Percentiles rank a stretch among this genome's conserved stretches.
These are phyloP conservation scores for Stylophora pistillata DNA, from an alignment of 64 coral and sea anemone species.

Conservation along the genomic window DNA sequence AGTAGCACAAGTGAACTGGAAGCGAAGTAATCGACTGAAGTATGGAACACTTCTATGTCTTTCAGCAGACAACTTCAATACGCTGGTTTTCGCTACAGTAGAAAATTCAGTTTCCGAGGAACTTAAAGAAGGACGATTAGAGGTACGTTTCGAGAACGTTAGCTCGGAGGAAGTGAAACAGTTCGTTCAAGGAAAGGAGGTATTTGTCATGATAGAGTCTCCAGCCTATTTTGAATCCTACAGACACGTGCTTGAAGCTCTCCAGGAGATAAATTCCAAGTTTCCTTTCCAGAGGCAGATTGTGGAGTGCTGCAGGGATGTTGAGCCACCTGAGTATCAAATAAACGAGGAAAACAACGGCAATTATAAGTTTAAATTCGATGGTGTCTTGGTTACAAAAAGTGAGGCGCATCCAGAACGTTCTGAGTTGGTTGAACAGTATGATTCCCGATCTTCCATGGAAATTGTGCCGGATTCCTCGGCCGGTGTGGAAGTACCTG, in stretches of 20 bases:
- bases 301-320: slow-evolving; percentile 43
- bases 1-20: slow-evolving; percentile 68
- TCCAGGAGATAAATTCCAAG: slow-evolving; percentile 17
- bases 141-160: slow-evolving; percentile 72
- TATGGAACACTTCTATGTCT: slow-evolving; percentile 77
- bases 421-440: too few species aligned
- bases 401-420: too few species aligned
- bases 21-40: slow-evolving; percentile 68
- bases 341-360: neutral
- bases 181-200: slow-evolving; percentile 26
- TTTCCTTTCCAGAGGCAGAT: slow-evolving; percentile 64
- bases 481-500: neutral
- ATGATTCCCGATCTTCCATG: too few species aligned
- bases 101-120: slow-evolving; percentile 37
- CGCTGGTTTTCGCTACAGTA: slow-evolving; percentile 71
- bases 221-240: slow-evolving; percentile 79
- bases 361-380: neutral
- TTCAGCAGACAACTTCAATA: slow-evolving; percentile 72
- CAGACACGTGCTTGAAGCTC: slow-evolving; percentile 60
- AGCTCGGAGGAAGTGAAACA: neutral
- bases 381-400: neutral
- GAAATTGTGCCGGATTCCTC: neutral
- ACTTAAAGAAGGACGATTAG: slow-evolving; percentile 50
- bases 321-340: slow-evolving; percentile 44
- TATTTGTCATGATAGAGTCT: slow-evolving; percentile 79